Evolutionary conservation across 2,888 invertebrate genomes (phyloP).

Genomic region (Arctia plantaginis): DNA sequence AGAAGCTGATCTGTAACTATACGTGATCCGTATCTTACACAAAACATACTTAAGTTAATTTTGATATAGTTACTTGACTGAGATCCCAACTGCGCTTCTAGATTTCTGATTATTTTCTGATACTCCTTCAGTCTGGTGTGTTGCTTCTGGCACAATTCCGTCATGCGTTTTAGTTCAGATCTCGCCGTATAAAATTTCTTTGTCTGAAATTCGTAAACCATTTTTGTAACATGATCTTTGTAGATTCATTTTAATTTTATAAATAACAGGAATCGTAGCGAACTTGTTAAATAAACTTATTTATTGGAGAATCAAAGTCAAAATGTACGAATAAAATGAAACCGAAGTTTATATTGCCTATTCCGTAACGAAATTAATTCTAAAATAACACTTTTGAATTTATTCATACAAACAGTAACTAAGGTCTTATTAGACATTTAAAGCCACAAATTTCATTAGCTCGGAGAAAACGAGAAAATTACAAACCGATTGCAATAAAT

Average conservation of each 20-base stretch:
- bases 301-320: background rate
- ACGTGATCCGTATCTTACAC: no score
- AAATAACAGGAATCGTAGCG: background rate
- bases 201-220: conserved; percentile 60
- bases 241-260: background rate
- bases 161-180: conserved; percentile 76
- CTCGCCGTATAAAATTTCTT: conserved; percentile 79
- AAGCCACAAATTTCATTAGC: conserved; percentile 20
- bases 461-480: conserved; percentile 25
- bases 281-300: background rate
- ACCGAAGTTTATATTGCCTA: conserved; percentile 1
- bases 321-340: background rate
- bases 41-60: background rate
- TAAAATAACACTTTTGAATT: conserved; percentile 3
- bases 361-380: conserved; percentile 5
- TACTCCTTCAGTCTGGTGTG: conserved; percentile 78
- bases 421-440: conserved; percentile 17
- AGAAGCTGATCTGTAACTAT: no score
- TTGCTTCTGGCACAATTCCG: conserved; percentile 78
- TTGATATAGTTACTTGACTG: conserved; percentile 62
- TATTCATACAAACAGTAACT: conserved; percentile 20
- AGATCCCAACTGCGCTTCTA: conserved; percentile 68
- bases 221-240: background rate
- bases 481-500: conserved; percentile 81
- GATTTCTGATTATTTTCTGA: conserved; percentile 71